Evolutionary conservation across 2,888 invertebrate species (phyloP), one percentile per base, ranked within the genome.

Genomic region (Apeira syringaria): DNA sequence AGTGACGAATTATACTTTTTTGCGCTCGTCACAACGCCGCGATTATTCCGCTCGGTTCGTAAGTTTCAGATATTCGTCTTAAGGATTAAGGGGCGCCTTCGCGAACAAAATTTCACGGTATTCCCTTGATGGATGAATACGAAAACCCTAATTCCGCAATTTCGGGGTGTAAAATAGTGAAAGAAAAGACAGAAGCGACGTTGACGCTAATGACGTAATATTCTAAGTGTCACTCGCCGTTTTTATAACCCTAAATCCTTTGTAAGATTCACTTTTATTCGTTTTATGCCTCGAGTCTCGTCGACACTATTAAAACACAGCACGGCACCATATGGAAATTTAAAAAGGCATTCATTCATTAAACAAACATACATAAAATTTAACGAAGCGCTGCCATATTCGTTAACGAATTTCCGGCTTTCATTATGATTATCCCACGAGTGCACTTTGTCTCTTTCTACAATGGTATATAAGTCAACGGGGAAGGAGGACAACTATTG

Each of bases 41-140:
- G 83, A 80, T 85, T 84, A 82, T 81, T 78, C 75, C 75, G 75
- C 80, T 75, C 61, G 73, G 75, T 53, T 76, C 80, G 74, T 82
- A 82, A 83, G 80, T 85, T 85, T 80, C 77, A 80, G 87, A 83
- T 83, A 87, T 87, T 83, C 86, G 82, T 86, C 82, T 84, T 83
- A 64, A 70, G 85, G 87, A 84, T 87, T 86, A 87, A 71, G 80
- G 76, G 76, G 73, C 68, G 82, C 73, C 74, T 77, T 74, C 74
- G 66, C 66, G 74, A 78, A 75, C 76, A 76, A 80, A 80, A 81
- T 83, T 84, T 85, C 76, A 79, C 75, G 79, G 79, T 72, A 78
- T 77, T 78, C 77, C 69, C 79, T 69, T 83, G 85, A 84, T 80
- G 81, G 81, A 83, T 84, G 84, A 79, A 81, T 77, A 78, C 77